Evolutionary conservation across 1,140 invertebrate genomes (phyloP).

Genomic region (Heliconius hewitsoni): DNA sequence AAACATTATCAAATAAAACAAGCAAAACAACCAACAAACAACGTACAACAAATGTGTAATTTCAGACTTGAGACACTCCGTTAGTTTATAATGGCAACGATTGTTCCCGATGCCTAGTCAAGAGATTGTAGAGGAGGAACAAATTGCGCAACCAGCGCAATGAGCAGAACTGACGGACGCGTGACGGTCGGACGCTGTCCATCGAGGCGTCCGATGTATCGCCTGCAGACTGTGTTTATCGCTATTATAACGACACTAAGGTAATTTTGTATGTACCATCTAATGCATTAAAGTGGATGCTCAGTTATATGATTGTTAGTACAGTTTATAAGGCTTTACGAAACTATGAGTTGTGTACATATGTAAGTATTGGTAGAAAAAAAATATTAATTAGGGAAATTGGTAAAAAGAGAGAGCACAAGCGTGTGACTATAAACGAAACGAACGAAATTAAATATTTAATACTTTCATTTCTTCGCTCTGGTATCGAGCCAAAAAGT

Average conservation of each 20-base stretch:
- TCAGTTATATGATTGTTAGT: neutral
- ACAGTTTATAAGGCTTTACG: neutral
- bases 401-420: too few relatives aligned
- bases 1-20: neutral
- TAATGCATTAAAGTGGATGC: neutral
- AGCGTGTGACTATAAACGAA: too few relatives aligned
- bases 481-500: too few relatives aligned
- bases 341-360: neutral
- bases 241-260: constrained; percentile 12
- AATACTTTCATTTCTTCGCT: too few relatives aligned
- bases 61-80: constrained; percentile 25
- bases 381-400: too few relatives aligned
- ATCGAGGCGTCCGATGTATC: constrained; percentile 39
- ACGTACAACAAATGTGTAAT: constrained; percentile 10
- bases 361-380: too few relatives aligned
- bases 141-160: constrained; percentile 63
- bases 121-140: constrained; percentile 42
- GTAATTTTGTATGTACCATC: neutral
- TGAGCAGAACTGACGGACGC: constrained; percentile 61
- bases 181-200: constrained; percentile 55
- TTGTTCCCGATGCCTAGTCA: constrained; percentile 43
- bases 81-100: constrained; percentile 43
- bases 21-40: neutral
- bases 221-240: constrained; percentile 44
- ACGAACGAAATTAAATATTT: too few relatives aligned